Conservation (phyloP, 2,888 invertebrate genomes). For the Drepana falcataria region DNA sequence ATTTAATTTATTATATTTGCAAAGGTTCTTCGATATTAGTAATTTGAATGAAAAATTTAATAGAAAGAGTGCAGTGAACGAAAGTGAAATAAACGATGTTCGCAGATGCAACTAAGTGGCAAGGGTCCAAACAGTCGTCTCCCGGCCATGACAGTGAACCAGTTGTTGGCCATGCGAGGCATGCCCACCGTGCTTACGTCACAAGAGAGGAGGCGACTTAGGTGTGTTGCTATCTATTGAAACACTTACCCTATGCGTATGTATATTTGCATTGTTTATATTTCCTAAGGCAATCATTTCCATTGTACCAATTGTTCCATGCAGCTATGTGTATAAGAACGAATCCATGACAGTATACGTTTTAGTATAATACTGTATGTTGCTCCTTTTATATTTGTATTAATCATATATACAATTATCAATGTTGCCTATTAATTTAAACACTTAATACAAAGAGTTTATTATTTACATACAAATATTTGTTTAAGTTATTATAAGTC, state of each 20-base stretch:
- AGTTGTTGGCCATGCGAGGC: constrained; percentile 58
- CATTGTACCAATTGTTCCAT: neutral
- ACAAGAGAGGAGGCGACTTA: constrained; percentile 58
- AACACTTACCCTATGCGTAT: neutral
- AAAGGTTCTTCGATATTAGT: too few relatives aligned
- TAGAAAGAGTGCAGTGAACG: too few relatives aligned
- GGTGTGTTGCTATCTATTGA: constrained; percentile 30
- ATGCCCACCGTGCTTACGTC: constrained; percentile 55
- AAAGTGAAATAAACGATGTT: too few relatives aligned
- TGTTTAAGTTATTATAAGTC: too few relatives aligned
- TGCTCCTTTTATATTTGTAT: too few relatives aligned
- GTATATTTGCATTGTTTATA: neutral
- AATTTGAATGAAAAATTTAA: too few relatives aligned
- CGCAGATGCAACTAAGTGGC: constrained; percentile 55
- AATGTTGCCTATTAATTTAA: too few relatives aligned
- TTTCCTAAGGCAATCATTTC: neutral
- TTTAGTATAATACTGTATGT: neutral
- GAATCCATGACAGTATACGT: neutral
- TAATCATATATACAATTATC: too few relatives aligned
- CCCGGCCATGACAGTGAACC: constrained; percentile 58
- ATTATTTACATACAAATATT: too few relatives aligned
- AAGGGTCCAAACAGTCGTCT: constrained; percentile 41
- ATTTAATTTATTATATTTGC: too few relatives aligned
- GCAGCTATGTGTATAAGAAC: too few relatives aligned
- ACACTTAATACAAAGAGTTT: too few relatives aligned